Evolutionary conservation across 1,140 invertebrate species (phyloP).

Genomic region (Pentalonia nigronervosa): DNA sequence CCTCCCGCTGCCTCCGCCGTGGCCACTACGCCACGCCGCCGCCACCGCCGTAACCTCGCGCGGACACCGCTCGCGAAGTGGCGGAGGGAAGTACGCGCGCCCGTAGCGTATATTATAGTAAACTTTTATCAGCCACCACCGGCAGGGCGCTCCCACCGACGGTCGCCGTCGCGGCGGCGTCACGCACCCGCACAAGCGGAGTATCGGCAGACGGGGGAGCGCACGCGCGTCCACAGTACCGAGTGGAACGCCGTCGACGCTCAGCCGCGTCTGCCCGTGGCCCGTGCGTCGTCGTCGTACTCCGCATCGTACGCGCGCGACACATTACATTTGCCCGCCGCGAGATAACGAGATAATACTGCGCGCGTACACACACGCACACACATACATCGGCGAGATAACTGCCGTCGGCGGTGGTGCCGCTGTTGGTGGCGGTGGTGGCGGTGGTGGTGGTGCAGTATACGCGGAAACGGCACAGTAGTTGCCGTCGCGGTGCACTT

Average conservation of each 20-base stretch:
- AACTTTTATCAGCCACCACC: conserved; percentile 54
- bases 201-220: background rate
- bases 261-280: conserved; percentile 19
- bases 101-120: conserved; percentile 36
- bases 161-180: conserved; percentile 32
- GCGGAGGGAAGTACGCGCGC: background rate
- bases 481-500: background rate
- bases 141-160: background rate
- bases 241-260: conserved; percentile 45
- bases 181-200: conserved; percentile 47
- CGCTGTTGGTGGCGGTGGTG: background rate
- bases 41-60: background rate
- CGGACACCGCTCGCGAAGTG: background rate
- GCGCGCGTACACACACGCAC: background rate
- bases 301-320: conserved; percentile 24
- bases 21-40: background rate
- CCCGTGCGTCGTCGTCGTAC: conserved; percentile 10
- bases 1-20: background rate
- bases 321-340: conserved; percentile 6
- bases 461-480: background rate
- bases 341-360: conserved; percentile 51
- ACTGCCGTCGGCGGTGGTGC: background rate
- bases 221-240: conserved; percentile 51
- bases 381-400: conserved; percentile 1
- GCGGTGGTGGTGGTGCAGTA: background rate